Evolutionary conservation across 2,797 vertebrate genomes (phyloP), one percentile per base, ranked within the genome.

Genomic region (Sebastes itinus): DNA sequence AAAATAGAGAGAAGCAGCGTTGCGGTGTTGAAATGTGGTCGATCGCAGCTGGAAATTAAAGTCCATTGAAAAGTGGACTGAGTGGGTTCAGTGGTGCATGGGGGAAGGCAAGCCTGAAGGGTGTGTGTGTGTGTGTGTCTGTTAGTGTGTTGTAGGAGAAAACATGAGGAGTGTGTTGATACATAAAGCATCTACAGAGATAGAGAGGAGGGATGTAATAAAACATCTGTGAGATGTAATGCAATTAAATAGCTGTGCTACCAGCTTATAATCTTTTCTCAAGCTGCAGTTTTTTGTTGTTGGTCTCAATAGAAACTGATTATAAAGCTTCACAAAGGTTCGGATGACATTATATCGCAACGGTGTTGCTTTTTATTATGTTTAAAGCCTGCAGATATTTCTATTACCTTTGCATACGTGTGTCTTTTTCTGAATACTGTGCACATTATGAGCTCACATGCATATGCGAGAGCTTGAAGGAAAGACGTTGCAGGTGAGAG

Each of bases 31-130:
- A 88, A 87, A 87, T 90, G 85, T 83, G 88, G 86, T 90, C 87
- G 82, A 92, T 92, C 78, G 28, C 76, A 67, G 82, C 80, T 88
- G 87, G 84, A 89, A 92, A 93, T 90, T 87, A 92, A 90, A 91
- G 89, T 87, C 87, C 89, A 90, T 83, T 90, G 89, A 88, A 85
- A 89, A 91, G 87, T 81, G 83, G 86, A 80, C 81, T 81, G 86
- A 92, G 82, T 88, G 85, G 77, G 77, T 86, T 84, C 77, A 87
- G 83, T 78, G 73, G 81, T 77, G 90, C 65, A 4, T 88, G 73
- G 18, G 18, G 78, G 80, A 81, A 63, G 65, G 76, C 25, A 81
- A 75, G 75, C 42, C 84, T 82, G 84, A 86, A 88, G 82, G 81
- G 38, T 64, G 30, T 56, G 38, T 70, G 27, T 75, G 65, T 77